A percentile compares a stretch with the other conserved stretches of the same genome.
These are phyloP conservation scores for Leucophora obtusa DNA, from an alignment of 2,888 invertebrate species.

Conservation along the genomic window DNA sequence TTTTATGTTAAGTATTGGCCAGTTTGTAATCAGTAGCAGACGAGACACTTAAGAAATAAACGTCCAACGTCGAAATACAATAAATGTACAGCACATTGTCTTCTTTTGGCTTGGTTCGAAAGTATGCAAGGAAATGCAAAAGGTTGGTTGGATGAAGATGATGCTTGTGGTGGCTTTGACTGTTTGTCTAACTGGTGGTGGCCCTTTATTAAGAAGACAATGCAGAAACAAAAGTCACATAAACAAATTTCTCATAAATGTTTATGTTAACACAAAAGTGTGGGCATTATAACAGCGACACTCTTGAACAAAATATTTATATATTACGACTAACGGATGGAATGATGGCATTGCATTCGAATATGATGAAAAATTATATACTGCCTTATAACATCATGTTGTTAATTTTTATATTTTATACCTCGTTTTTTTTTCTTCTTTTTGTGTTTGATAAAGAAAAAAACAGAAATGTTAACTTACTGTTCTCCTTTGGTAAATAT, in stretches of 20 bases:
- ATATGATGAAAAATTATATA: constrained; percentile 57
- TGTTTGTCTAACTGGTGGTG: neutral
- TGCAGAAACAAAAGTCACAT: constrained; percentile 17
- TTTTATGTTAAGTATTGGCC: constrained; percentile 16
- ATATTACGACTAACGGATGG: constrained; percentile 33
- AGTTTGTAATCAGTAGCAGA: constrained; percentile 62
- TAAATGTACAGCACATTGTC: neutral
- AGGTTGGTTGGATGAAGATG: constrained; percentile 24
- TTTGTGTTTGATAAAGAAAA: constrained; percentile 33
- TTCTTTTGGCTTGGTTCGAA: constrained; percentile 29
- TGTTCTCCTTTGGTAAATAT: constrained; percentile 4
- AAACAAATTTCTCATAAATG: constrained; percentile 63
- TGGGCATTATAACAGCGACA: constrained; percentile 64
- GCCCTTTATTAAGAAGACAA: constrained; percentile 6
- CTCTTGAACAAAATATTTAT: constrained; percentile 26
- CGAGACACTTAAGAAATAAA: constrained; percentile 56
- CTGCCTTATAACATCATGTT: constrained; percentile 58
- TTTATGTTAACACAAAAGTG: constrained; percentile 65
- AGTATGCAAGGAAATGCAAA: constrained; percentile 4
- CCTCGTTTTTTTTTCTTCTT: constrained; percentile 35
- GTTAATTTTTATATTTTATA: constrained; percentile 60
- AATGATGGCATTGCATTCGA: constrained; percentile 10
- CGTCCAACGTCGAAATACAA: constrained; percentile 1
- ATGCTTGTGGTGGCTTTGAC: constrained; percentile 23
- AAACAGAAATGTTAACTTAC: constrained; percentile 31